Base-by-base conservation (phyloP, 2,113 vertebrate species). In the Echinops telfairi region DNA sequence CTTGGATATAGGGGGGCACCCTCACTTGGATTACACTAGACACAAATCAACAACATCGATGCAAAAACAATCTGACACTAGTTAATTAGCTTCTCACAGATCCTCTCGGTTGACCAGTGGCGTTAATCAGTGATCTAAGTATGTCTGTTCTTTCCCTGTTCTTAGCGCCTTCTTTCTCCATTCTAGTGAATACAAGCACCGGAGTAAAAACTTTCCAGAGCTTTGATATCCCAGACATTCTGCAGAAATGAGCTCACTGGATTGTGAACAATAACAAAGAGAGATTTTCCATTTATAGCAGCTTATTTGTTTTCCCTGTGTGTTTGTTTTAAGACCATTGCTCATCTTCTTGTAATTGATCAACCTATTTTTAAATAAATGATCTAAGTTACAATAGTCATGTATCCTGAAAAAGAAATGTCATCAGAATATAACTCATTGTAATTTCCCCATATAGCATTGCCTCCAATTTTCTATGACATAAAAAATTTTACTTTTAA, bases 401-500 rank as follows among this genome's bases (percentile, higher is more conserved):
- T 62, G 83, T 43, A 83, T 47, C 20, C 40, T 43, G 17, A 79
- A 89, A 68, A 53, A 33, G 38, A 89, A 93, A 66, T 31, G 81
- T 77, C 76, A 79, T 66, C 94, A 95, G 60, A 94, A 86, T 73
- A 77, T 71, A 80, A 95, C 36, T 94, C 43, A 87, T 70, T 84
- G 58, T 83, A 94, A 96, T 47, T 90, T 91, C 94, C 78, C 75
- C 70, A 88, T 57, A 60, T 22, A 77, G 66, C 23, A 94, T 88
- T 93, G 89, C 17, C 80, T 95, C 53, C 88, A 89, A 92, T 57
- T 77, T 96, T 95, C 79, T 93, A 12, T 83, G 92, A 62, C 81
- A 86, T 95, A 91, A 94, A 88, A 33, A 6, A 53, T 53, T 91
- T 97, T 88, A 70, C 15, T 93, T 96, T 96, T 80, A 91, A 14